Conservation (phyloP, 2,113 vertebrate genomes). For the Phrynosoma platyrhinos region DNA sequence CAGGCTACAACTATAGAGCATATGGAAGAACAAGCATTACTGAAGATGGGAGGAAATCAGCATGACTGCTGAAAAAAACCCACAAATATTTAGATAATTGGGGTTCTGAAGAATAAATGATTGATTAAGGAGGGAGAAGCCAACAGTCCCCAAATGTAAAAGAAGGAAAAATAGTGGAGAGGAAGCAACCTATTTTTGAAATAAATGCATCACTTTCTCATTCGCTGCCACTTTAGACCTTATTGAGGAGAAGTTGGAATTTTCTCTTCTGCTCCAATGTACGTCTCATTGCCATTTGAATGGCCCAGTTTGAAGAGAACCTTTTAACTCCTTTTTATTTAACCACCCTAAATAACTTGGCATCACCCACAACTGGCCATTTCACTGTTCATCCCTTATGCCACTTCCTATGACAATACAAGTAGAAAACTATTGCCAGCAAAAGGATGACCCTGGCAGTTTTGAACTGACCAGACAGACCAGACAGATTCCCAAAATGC, state of each 20-base stretch:
- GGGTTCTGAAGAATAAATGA: not conserved
- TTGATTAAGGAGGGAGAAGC: not conserved
- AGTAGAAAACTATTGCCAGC: no score
- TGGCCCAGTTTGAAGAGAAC: no score
- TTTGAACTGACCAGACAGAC: no score
- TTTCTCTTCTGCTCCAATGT: no score
- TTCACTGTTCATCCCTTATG: no score
- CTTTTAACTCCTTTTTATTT: no score
- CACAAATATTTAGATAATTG: not conserved
- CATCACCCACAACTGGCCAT: no score
- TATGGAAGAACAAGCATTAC: not conserved
- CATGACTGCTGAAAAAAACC: not conserved
- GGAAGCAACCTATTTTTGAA: slow-evolving; percentile 28
- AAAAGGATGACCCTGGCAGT: no score
- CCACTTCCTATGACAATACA: no score
- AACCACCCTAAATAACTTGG: no score
- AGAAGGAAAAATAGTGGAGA: not conserved
- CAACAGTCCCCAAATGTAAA: not conserved
- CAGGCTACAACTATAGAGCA: not conserved
- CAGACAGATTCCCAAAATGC: not conserved
- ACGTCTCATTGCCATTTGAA: no score
- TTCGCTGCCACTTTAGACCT: not conserved
- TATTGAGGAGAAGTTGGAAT: no score
- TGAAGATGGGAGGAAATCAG: not conserved
- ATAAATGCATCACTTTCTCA: not conserved